phyloP scores from a whole-genome alignment of 2,888 invertebrate species.

The Mimachlamys varia region DNA sequence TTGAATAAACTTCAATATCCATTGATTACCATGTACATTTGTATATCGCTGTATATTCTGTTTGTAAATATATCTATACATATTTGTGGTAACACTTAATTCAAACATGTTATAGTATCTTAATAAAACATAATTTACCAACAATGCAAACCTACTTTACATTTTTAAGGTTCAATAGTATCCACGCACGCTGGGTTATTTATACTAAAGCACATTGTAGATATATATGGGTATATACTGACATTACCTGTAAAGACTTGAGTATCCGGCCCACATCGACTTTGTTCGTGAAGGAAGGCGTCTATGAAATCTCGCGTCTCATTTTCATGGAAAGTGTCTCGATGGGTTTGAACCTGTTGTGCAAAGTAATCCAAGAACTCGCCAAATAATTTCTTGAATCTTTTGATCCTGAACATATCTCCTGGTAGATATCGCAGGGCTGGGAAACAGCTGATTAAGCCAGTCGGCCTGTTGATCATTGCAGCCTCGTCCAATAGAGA shows the following conservation, averaged over 20 bases:
- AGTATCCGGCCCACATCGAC: background rate
- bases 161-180: no score
- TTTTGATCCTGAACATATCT: conserved; percentile 56
- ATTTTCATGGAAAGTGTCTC: conserved; percentile 53
- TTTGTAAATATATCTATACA: no score
- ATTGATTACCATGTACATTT: no score
- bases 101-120: no score
- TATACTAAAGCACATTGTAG: no score
- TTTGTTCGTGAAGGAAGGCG: conserved; percentile 41
- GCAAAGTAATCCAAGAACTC: conserved; percentile 43
- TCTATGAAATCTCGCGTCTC: conserved; percentile 61
- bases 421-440: conserved; percentile 59
- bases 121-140: no score
- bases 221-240: background rate
- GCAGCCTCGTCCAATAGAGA: conserved; percentile 52
- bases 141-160: no score
- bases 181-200: no score
- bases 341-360: conserved; percentile 49
- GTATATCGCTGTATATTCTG: no score
- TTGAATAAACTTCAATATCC: no score
- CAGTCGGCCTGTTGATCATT: background rate
- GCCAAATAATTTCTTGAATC: conserved; percentile 41
- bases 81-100: no score
- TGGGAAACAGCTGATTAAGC: conserved; percentile 49
- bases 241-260: conserved; percentile 39